phyloP scores from a whole-genome alignment of 2,797 vertebrate genomes.

The Caiman crocodilus region DNA sequence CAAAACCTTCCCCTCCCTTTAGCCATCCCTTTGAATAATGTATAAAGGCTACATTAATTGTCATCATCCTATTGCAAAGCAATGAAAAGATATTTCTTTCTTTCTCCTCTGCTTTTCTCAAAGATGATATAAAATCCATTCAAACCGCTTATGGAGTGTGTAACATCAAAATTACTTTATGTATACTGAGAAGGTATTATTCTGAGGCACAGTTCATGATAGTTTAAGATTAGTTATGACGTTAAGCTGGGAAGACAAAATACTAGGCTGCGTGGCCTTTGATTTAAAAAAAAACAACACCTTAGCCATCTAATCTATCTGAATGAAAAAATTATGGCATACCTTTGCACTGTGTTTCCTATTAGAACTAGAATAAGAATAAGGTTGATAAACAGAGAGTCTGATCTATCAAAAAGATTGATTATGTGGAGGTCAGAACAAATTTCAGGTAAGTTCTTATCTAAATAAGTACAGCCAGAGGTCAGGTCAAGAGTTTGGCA shows the following conservation, averaged over 20 bases:
- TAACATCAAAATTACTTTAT: background rate
- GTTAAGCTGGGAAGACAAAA: background rate
- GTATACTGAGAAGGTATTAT: background rate
- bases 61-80: background rate
- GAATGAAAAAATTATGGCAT: background rate
- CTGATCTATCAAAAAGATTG: background rate
- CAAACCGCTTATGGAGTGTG: background rate
- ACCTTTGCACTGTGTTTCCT: background rate
- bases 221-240: background rate
- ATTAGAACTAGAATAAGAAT: background rate
- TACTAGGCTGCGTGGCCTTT: background rate
- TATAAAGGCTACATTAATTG: background rate
- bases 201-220: background rate
- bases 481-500: fast-evolving
- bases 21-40: background rate
- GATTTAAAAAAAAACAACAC: background rate
- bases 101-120: background rate
- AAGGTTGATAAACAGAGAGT: background rate
- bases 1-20: background rate
- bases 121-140: fast-evolving
- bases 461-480: slow-evolving; percentile 5
- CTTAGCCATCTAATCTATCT: background rate
- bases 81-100: background rate
- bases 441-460: background rate
- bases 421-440: background rate